Conservation (phyloP, 2,888 invertebrate species). For the Neoitamus cyanurus region DNA sequence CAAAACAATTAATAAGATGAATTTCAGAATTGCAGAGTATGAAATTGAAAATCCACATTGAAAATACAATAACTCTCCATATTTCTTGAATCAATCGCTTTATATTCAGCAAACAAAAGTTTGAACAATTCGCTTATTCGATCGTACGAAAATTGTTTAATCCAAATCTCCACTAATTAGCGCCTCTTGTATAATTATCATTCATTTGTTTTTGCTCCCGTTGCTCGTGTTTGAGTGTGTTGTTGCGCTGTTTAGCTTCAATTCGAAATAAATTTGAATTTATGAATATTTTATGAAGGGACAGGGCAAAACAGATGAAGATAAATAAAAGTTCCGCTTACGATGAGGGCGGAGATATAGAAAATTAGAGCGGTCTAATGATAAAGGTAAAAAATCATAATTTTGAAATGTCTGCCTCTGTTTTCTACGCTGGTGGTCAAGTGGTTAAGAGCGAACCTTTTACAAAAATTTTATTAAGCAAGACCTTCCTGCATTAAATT, state of each 20-base stretch:
- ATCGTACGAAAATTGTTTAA: background rate
- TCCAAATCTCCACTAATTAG: background rate
- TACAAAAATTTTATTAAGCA: background rate
- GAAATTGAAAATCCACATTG: too few relatives aligned
- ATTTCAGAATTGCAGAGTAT: too few relatives aligned
- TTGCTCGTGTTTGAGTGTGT: background rate
- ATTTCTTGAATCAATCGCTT: too few relatives aligned
- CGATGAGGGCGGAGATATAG: background rate
- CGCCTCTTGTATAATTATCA: background rate
- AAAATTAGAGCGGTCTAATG: background rate
- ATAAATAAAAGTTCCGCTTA: background rate
- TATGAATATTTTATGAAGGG: slow-evolving; percentile 1
- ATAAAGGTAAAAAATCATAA: slow-evolving; percentile 4
- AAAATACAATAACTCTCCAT: too few relatives aligned
- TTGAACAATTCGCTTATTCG: too few relatives aligned
- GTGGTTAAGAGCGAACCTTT: background rate
- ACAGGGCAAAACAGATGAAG: background rate
- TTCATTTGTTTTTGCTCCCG: background rate
- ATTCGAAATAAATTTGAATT: background rate
- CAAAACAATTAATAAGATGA: too few relatives aligned
- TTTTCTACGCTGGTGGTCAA: background rate
- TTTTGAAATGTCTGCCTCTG: background rate
- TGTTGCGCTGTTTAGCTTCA: background rate
- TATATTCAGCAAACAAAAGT: too few relatives aligned
- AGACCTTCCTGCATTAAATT: background rate